Percentiles rank a stretch among this genome's conserved stretches.
Conservation (phyloP, 1,140 invertebrate species). For the Thalassaphorura encarpata region DNA sequence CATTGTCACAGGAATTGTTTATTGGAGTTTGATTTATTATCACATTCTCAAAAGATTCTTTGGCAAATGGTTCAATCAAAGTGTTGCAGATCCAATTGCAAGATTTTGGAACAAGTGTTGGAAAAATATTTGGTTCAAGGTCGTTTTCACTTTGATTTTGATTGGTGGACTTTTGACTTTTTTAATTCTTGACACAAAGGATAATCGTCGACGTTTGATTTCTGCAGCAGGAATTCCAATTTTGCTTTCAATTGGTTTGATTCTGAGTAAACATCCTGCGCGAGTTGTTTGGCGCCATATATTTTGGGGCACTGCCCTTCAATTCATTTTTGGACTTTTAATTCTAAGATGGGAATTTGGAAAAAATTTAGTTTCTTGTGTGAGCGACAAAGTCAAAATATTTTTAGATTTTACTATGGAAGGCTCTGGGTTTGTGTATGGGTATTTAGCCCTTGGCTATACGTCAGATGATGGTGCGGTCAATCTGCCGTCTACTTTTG, state of each 20-base stretch:
- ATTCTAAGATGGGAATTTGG: constrained; percentile 76
- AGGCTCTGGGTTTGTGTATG: constrained; percentile 78
- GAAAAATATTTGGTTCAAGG: background rate
- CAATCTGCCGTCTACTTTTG: constrained; percentile 49
- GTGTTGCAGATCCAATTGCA: background rate
- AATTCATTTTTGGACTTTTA: constrained; percentile 75
- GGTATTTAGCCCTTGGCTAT: constrained; percentile 39
- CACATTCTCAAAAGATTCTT: constrained; percentile 50
- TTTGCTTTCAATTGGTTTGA: constrained; percentile 39
- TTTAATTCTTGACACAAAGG: constrained; percentile 35
- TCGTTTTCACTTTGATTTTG: background rate
- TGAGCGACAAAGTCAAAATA: constrained; percentile 59
- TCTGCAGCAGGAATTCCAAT: constrained; percentile 51
- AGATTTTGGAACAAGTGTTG: background rate
- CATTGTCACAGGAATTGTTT: constrained; percentile 51
- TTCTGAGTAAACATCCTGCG: constrained; percentile 52
- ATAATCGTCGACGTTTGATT: constrained; percentile 40
- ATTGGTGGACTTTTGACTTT: constrained; percentile 22
- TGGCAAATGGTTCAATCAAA: constrained; percentile 32
- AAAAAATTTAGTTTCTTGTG: constrained; percentile 60
- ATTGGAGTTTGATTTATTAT: constrained; percentile 55
- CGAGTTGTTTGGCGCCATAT: constrained; percentile 62
- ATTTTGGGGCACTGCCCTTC: constrained; percentile 64
- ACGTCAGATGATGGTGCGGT: background rate
- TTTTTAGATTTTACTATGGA: constrained; percentile 67